These are phyloP conservation scores for Tragelaphus oryx DNA, from an alignment of 2,797 vertebrate species.

Conservation along the genomic window DNA sequence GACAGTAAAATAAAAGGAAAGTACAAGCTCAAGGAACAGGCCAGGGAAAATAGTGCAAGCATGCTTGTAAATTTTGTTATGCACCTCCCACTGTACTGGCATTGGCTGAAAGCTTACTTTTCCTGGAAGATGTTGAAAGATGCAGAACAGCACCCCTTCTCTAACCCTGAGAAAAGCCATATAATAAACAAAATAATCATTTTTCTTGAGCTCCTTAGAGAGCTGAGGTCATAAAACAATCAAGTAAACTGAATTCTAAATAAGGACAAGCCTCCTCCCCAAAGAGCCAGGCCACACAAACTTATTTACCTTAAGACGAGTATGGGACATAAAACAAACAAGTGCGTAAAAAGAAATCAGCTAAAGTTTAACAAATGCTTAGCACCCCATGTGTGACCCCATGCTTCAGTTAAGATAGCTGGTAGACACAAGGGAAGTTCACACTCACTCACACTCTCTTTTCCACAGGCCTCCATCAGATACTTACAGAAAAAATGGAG, in stretches of 20 bases:
- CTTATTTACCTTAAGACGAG: not conserved
- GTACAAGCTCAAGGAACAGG: not conserved
- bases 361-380: not conserved
- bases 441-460: not conserved
- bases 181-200: not conserved
- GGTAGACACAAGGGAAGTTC: not conserved
- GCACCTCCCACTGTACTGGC: not conserved
- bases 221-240: not conserved
- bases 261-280: not conserved
- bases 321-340: not conserved
- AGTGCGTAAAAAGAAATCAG: not conserved
- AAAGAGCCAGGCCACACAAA: not conserved
- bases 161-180: not conserved
- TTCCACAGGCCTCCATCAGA: not conserved
- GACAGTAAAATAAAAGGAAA: not conserved
- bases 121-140: not conserved
- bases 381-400: not conserved
- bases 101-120: not conserved
- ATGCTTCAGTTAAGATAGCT: not conserved
- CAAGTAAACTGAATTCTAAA: not conserved
- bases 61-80: not conserved
- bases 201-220: not conserved
- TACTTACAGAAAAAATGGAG: not conserved
- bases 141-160: not conserved
- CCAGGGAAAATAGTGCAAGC: not conserved